Base-by-base conservation (phyloP, 2,888 invertebrate species). In the Diarsia rubi region DNA sequence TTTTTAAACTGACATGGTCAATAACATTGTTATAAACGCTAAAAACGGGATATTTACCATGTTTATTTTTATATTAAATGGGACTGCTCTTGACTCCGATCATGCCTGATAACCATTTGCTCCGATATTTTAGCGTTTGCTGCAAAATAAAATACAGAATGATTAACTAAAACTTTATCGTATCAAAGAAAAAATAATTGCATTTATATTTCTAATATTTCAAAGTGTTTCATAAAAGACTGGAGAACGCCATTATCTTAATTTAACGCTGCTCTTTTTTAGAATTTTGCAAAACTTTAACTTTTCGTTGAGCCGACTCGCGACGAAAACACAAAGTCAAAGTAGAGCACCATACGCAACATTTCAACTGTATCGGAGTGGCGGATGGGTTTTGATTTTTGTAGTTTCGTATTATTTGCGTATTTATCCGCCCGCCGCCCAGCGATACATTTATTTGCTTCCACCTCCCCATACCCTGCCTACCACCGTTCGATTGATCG, bases 391-490 rank as follows among this genome's bases (percentile, higher is more conserved):
- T 96, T 96, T 96, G 96, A 96, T 96, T 96, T 96, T 96, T 96
- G 96, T 96, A 96, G 96, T 96, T 96, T 96, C 96, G 96, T 96
- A 96, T 96, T 96, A 96, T 96, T 96, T 95, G 95, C 95, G 95
- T 96, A 96, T 96, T 96, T 96, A 96, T 96, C 95, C 96, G 93
- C 94, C 94, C 94, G 95, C 95, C 95, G 94, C 93, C 94, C 95
- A 93, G 94, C 95, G 95, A 96, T 96, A 96, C 95, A 96, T 96
- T 96, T 95, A 95, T 95, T 95, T 95, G 95, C 93, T 85, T 86
- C 88, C 86, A 87, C 89, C 90, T 83, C 89, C 87, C 88, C 88
- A 84, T 91, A 87, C 86, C 87, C 90, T 86, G 85, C 81, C 86
- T 80, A 88, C 91, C 89, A 90, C 89, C 89, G 91, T 95, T 95